Percentiles rank a stretch among this genome's conserved stretches.
phyloP scores from a whole-genome alignment of 2,113 vertebrate genomes.

The Azemiops feae region DNA sequence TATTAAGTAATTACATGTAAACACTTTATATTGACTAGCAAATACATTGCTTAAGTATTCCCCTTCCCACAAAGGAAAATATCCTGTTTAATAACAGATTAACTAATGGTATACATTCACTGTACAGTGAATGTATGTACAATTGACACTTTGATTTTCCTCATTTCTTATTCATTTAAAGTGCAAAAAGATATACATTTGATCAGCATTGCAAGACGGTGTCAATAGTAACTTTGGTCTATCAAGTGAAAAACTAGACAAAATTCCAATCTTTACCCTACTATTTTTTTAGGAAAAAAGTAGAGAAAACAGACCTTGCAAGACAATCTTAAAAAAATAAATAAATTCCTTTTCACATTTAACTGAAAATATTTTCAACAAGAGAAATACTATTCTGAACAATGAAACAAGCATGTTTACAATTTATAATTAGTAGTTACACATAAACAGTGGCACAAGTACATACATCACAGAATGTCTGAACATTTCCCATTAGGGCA shows the following conservation, averaged over 20 bases:
- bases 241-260: slow-evolving; percentile 50
- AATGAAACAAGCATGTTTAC: slow-evolving; percentile 63
- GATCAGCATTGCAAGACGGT: slow-evolving; percentile 55
- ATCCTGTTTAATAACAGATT: slow-evolving; percentile 64
- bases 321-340: slow-evolving; percentile 57
- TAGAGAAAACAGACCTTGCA: slow-evolving; percentile 53
- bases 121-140: slow-evolving; percentile 55
- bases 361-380: slow-evolving; percentile 57
- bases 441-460: slow-evolving; percentile 52
- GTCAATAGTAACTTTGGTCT: slow-evolving; percentile 50
- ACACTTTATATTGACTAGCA: slow-evolving; percentile 68
- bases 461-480: slow-evolving; percentile 53
- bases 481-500: slow-evolving; percentile 60
- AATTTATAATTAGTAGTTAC: slow-evolving; percentile 52
- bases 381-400: slow-evolving; percentile 61
- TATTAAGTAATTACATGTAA: slow-evolving; percentile 67
- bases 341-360: slow-evolving; percentile 57
- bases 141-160: slow-evolving; percentile 57
- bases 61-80: slow-evolving; percentile 61
- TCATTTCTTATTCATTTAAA: slow-evolving; percentile 51
- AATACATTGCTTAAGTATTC: slow-evolving; percentile 65
- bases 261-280: slow-evolving; percentile 49
- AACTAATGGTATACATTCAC: slow-evolving; percentile 66
- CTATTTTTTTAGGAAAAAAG: slow-evolving; percentile 47
- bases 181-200: slow-evolving; percentile 57